A percentile compares a stretch with the other conserved stretches of the same genome.
Evolutionary conservation across 2,113 vertebrate genomes (phyloP).

Genomic region (Vicugna pacos): DNA sequence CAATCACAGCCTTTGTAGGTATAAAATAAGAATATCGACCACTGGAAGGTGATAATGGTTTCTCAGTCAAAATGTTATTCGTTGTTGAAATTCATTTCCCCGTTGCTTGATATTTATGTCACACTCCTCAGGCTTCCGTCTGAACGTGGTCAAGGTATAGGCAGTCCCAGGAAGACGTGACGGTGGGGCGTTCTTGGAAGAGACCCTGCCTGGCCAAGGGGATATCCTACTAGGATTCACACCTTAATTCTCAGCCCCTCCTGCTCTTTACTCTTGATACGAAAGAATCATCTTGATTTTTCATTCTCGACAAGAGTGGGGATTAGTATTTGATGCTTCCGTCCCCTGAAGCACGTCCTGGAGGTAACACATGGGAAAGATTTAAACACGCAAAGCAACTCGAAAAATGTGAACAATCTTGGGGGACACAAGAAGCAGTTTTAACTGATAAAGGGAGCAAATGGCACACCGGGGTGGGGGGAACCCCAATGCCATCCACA

Average conservation of each 20-base stretch:
- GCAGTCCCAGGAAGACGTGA: neutral
- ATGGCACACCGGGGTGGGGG: neutral
- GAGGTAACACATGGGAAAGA: neutral
- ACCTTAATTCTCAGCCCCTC: neutral
- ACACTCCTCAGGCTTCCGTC: slow-evolving; percentile 11
- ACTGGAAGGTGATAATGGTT: slow-evolving; percentile 66
- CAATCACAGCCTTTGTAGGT: slow-evolving; percentile 62
- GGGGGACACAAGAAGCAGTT: neutral
- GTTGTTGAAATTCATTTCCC: slow-evolving; percentile 67
- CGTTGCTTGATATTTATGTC: slow-evolving; percentile 51
- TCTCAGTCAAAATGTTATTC: slow-evolving; percentile 68
- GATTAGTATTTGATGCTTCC: neutral
- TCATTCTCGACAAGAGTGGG: neutral
- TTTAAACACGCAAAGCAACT: neutral
- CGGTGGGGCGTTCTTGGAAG: neutral
- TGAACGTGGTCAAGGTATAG: neutral
- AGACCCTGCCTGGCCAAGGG: neutral
- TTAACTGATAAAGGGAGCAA: neutral
- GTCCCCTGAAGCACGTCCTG: neutral
- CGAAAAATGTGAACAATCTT: neutral
- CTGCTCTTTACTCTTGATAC: neutral
- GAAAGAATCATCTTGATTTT: neutral
- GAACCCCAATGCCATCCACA: neutral
- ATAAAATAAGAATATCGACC: slow-evolving; percentile 70
- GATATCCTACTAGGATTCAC: neutral